Conservation (phyloP, 2,888 invertebrate genomes). For the Sialis fuliginosa region DNA sequence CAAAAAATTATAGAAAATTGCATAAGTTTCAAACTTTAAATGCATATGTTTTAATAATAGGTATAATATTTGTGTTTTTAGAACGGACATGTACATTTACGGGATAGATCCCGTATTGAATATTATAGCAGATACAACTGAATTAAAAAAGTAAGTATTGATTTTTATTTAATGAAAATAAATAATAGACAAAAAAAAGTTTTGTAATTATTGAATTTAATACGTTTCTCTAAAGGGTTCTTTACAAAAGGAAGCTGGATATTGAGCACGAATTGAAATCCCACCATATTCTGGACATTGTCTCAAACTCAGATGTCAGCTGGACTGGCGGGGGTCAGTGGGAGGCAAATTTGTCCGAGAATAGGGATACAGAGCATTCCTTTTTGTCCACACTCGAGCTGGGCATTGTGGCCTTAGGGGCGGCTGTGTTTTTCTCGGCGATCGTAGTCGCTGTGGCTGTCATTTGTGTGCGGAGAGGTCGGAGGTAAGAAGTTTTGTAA, state of each 20-base stretch:
- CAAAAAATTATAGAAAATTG: constrained; percentile 1
- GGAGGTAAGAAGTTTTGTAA: constrained; percentile 28
- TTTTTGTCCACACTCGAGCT: constrained; percentile 56
- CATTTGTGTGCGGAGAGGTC: constrained; percentile 44
- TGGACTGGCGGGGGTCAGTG: constrained; percentile 21
- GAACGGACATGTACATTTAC: constrained; percentile 73
- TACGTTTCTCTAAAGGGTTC: constrained; percentile 8
- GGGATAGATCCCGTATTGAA: constrained; percentile 70
- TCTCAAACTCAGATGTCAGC: constrained; percentile 19
- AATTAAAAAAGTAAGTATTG: constrained; percentile 53
- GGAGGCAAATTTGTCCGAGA: too few relatives aligned
- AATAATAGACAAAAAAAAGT: background rate
- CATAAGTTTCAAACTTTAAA: constrained; percentile 1
- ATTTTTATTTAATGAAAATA: background rate
- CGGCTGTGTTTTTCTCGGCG: constrained; percentile 66
- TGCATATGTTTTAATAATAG: constrained; percentile 3
- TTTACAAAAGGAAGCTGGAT: constrained; percentile 38
- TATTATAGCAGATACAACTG: constrained; percentile 63
- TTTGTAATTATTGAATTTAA: background rate
- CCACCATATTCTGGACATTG: constrained; percentile 47
- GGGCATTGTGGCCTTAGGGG: constrained; percentile 61
- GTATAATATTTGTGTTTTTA: constrained; percentile 24
- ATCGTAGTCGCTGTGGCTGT: constrained; percentile 63
- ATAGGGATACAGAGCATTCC: constrained; percentile 21
- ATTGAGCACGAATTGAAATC: constrained; percentile 46